Base-by-base conservation (phyloP, 2,888 invertebrate species). In the Drosophila pegasa region DNA sequence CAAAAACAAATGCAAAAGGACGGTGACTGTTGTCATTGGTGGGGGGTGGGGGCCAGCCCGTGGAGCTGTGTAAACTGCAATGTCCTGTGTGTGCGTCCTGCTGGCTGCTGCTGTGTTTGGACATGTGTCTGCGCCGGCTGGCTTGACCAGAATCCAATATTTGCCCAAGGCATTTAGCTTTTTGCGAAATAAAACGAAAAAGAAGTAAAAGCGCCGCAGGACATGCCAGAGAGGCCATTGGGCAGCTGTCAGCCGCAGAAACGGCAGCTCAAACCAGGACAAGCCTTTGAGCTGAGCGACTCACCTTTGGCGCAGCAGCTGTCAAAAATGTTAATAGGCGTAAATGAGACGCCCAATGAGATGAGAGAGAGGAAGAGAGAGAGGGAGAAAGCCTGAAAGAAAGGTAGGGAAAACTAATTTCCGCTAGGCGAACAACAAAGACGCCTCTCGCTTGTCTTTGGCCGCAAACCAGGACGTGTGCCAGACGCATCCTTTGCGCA, bases 311-410 rank as follows among this genome's bases (percentile, higher is more conserved):
- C 59, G 59, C 83, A 88, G 83, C 87, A 52, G 52, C 83, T 84
- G 83, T 86, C 83, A 67, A 62, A 74, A 82, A 64, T 75, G 72
- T 78, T 86, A 88, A 88, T 84, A 86, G 78, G 83, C 88, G 88
- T 86, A 83, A 88, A 86, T 88, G 87, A 84, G 88, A 69, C 72
- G 86, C 80, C 83, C 88, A 85, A 86, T 73, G 86, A 70, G 18
- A 18, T 45, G 27, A 6, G 43, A 41, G 40, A n/a, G 29, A 5
- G 52, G 6, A n/a, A 29, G 20, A 10, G 35, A 25, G 22, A 8
- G 22, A 29, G 20, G 10, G 14, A 16, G n/a, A n/a, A 38, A 16
- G 29, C 9, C n/a, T n/a, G 18, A 25, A 10, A 10, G 9, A 18
- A 38, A 12, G 29, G 20, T 41, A 72, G 60, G 76, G 51, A 85